Evolutionary conservation across 2,888 invertebrate species (phyloP).

Genomic region (Orchesella flavescens): DNA sequence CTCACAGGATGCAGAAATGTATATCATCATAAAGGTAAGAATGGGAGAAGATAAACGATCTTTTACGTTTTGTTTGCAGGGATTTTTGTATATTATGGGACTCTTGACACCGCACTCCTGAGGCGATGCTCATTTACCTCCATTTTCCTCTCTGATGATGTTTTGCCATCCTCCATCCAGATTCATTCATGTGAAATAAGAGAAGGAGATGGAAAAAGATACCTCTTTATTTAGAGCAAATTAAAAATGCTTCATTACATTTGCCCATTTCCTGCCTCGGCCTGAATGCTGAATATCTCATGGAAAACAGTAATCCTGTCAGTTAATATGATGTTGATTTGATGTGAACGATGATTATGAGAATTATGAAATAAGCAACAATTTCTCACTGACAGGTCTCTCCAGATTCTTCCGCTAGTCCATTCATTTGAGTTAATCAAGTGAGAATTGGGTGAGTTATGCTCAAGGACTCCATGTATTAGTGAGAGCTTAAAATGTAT

Average conservation of each 20-base stretch:
- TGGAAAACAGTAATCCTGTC: neutral
- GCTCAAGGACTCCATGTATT: neutral
- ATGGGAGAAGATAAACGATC: slow-evolving; percentile 13
- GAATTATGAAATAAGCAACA: neutral
- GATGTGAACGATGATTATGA: slow-evolving; percentile 3
- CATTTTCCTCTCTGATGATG: neutral
- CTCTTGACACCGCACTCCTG: neutral
- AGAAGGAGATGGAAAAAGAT: neutral
- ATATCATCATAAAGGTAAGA: neutral
- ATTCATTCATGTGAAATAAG: slow-evolving; percentile 9
- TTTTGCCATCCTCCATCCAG: neutral
- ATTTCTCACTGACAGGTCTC: slow-evolving; percentile 13
- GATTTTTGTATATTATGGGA: neutral
- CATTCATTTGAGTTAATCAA: neutral
- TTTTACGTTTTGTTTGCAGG: neutral
- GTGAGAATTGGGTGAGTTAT: neutral
- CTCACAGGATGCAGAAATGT: neutral
- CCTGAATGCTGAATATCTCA: neutral
- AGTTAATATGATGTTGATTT: slow-evolving; percentile 8
- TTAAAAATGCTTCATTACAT: slow-evolving; percentile 23
- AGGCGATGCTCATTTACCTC: neutral
- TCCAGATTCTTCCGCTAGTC: neutral
- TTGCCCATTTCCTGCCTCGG: slow-evolving; percentile 24
- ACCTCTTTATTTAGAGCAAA: slow-evolving; percentile 7
- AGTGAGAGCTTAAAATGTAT: neutral